phyloP scores from a whole-genome alignment of 1,140 invertebrate species.

The Lasioglossum albipes region DNA sequence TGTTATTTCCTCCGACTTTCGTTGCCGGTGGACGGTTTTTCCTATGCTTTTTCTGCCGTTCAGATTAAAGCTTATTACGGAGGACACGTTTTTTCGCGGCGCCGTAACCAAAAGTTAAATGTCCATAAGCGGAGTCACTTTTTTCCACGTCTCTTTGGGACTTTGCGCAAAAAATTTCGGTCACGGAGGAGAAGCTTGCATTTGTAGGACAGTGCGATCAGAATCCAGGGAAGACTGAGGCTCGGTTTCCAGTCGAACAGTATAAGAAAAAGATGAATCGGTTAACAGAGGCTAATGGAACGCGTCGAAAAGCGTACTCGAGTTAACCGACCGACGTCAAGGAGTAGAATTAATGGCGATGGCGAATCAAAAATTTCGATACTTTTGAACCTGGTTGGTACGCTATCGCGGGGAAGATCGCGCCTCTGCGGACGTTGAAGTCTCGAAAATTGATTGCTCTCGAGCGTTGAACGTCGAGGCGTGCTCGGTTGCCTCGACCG shows the following conservation, averaged over 20 bases:
- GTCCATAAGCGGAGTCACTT: slow-evolving; percentile 53
- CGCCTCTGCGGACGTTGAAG: neutral
- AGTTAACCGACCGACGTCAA: no score
- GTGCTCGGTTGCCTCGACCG: neutral
- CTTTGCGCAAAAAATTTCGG: no score
- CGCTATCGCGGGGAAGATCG: neutral
- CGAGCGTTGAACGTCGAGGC: neutral
- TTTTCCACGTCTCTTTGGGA: slow-evolving; percentile 25
- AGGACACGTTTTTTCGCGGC: slow-evolving; percentile 13
- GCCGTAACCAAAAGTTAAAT: slow-evolving; percentile 32
- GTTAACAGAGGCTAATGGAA: no score
- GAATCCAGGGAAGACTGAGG: no score
- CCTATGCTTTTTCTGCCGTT: slow-evolving; percentile 27
- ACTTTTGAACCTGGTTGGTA: no score
- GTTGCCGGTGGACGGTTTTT: slow-evolving; percentile 13
- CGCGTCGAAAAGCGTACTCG: no score
- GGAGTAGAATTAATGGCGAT: no score
- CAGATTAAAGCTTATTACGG: neutral
- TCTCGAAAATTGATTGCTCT: slow-evolving; percentile 3
- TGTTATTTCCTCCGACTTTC: neutral
- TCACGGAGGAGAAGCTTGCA: no score
- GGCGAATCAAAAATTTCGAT: no score
- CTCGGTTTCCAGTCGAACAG: no score
- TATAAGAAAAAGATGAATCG: no score
- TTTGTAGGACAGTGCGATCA: no score